Evolutionary conservation across 2,888 invertebrate genomes (phyloP).

Genomic region (Tortrix viridana): DNA sequence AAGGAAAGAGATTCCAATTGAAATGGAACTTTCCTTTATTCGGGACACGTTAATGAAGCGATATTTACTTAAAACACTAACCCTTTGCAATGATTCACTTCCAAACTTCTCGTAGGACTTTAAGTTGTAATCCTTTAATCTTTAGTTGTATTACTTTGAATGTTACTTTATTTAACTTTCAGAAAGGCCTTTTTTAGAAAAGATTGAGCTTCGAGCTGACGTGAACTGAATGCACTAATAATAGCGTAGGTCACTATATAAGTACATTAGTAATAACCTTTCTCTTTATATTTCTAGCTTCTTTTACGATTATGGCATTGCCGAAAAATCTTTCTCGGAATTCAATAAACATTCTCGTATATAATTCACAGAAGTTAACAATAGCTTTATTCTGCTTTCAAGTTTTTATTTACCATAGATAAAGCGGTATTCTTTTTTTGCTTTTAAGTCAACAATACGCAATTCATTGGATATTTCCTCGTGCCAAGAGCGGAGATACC

Average conservation of each 20-base stretch:
- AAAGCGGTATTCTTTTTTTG: constrained; percentile 6
- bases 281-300: too few relatives aligned
- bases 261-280: neutral
- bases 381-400: neutral
- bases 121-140: too few relatives aligned
- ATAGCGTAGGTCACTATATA: too few relatives aligned
- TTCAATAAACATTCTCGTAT: neutral
- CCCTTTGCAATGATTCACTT: neutral
- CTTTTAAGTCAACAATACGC: constrained; percentile 48
- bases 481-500: constrained; percentile 54
- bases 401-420: constrained; percentile 1
- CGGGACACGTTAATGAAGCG: constrained; percentile 14
- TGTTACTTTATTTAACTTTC: too few relatives aligned
- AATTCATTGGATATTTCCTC: constrained; percentile 62
- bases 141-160: too few relatives aligned
- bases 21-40: constrained; percentile 18
- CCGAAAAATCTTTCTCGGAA: neutral
- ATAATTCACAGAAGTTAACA: neutral
- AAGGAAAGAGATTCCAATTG: constrained; percentile 21
- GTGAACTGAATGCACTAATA: too few relatives aligned
- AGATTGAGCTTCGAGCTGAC: too few relatives aligned
- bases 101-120: too few relatives aligned
- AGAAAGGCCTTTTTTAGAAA: too few relatives aligned
- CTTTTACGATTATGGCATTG: neutral
- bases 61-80: neutral